Percentiles rank a stretch among this genome's conserved stretches.
phyloP scores from a whole-genome alignment of 23 tunicate species.

The Phallusia fumigata region DNA sequence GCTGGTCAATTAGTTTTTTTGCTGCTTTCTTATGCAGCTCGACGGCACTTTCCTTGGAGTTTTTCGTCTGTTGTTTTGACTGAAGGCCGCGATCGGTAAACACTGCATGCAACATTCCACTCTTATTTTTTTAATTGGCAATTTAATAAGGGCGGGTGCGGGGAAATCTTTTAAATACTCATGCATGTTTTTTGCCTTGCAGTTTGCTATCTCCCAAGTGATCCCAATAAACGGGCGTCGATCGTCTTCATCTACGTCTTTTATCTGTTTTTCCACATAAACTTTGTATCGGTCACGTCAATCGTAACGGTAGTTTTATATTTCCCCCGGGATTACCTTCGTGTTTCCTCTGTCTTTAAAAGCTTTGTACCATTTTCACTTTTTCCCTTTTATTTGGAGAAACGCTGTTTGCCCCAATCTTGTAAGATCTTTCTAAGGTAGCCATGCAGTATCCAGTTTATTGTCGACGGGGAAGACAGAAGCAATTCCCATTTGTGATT shows the following conservation, averaged over 20 bases:
- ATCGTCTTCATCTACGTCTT: not conserved
- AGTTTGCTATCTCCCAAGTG: not conserved
- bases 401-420: not conserved
- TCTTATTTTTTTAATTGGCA: not conserved
- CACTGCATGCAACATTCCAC: not conserved
- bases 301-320: not conserved
- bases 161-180: not conserved
- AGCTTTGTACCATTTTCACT: not conserved
- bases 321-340: not conserved
- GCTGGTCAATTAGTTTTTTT: not conserved
- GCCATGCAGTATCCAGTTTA: not conserved
- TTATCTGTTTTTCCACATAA: not conserved
- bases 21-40: not conserved
- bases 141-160: not conserved
- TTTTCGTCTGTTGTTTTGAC: too few species aligned
- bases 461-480: not conserved
- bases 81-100: not conserved
- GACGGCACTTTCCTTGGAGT: not conserved
- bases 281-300: not conserved
- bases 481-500: not conserved
- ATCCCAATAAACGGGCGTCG: not conserved
- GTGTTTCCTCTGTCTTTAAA: not conserved
- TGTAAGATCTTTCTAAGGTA: not conserved
- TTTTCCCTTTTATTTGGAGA: not conserved
- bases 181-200: not conserved